Evolutionary conservation across 2,888 invertebrate species (phyloP), one percentile per base, ranked within the genome.

Genomic region (Vannuccia rotundouncinata): DNA sequence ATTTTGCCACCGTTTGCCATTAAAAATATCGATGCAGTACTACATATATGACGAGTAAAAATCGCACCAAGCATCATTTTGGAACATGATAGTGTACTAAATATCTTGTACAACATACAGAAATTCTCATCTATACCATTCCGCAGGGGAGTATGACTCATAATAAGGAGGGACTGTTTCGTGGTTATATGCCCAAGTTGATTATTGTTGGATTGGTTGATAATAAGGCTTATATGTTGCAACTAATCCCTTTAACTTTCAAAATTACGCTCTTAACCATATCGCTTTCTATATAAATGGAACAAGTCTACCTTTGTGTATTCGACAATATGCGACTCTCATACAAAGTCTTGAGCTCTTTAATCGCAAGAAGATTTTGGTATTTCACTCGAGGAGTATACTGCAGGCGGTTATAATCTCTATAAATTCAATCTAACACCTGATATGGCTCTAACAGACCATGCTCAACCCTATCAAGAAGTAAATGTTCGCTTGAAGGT

Each of bases 141-240:
- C 75, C 30, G 29, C 29, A 29, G 31, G 75, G 75, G 29, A 13
- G 22, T 13, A 75, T 31, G 31, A 22, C 30, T 29, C 31, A 75
- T 29, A 75, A 31, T 31, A 75, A 75, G 29, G 29, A 75, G 2
- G 30, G 75, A 29, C 29, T 75, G 30, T 29, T 75, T 27, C 5
- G 30, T 29, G 29, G 29, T 17, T 29, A 75, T 31, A 29, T 29
- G 1, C 75, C 27, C 13, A 75, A 75, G 27, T 13, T 75, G 31
- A n/a, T 75, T 31, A 75, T 29, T 29, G 5, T 75, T 75, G 75
- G 75, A 29, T 29, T 75, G 29, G 75, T 75, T 75, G 75, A 75
- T 31, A 75, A 25, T 29, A 31, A 75, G 29, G 75, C 75, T 31
- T 75, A 31, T 75, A 75, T 75, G 29, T 29, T 5, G 29, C 29